Conservation (phyloP, 2,888 invertebrate genomes). For the Xylophagus ater region DNA sequence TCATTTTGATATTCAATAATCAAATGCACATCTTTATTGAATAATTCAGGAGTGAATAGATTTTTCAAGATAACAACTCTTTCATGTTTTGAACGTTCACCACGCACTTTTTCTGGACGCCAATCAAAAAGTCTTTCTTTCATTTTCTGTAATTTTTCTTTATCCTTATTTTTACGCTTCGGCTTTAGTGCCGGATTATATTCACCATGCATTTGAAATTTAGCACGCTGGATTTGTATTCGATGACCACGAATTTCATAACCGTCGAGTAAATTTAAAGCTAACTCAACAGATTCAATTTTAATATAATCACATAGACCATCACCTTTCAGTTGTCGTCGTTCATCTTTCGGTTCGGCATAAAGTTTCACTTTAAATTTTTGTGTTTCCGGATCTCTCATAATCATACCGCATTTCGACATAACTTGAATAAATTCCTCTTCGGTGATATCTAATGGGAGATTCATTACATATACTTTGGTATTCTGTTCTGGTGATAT, state of each 20-base stretch:
- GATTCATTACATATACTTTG: constrained; percentile 89
- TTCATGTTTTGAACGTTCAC: constrained; percentile 72
- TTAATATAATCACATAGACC: constrained; percentile 93
- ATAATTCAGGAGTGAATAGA: constrained; percentile 71
- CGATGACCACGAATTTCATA: constrained; percentile 59
- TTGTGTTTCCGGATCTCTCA: constrained; percentile 68
- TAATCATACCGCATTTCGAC: constrained; percentile 92
- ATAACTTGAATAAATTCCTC: constrained; percentile 86
- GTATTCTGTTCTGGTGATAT: constrained; percentile 78
- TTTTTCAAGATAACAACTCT: constrained; percentile 79
- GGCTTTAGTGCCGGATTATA: constrained; percentile 82
- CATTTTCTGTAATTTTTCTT: too few species aligned
- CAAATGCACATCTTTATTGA: constrained; percentile 71
- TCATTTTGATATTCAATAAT: constrained; percentile 80
- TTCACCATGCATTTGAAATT: constrained; percentile 78
- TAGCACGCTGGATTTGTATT: constrained; percentile 74
- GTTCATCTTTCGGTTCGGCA: constrained; percentile 60
- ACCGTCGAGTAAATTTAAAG: constrained; percentile 77
- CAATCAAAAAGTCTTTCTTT: constrained; percentile 93
- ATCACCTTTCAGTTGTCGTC: constrained; percentile 85
- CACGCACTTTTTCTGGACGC: constrained; percentile 75
- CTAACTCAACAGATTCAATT: constrained; percentile 84
- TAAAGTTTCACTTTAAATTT: constrained; percentile 89
- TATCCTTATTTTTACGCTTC: constrained; percentile 73
- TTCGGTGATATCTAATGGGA: constrained; percentile 79